Conservation (phyloP, 1,140 invertebrate species). For the Dreissena rostriformis region DNA sequence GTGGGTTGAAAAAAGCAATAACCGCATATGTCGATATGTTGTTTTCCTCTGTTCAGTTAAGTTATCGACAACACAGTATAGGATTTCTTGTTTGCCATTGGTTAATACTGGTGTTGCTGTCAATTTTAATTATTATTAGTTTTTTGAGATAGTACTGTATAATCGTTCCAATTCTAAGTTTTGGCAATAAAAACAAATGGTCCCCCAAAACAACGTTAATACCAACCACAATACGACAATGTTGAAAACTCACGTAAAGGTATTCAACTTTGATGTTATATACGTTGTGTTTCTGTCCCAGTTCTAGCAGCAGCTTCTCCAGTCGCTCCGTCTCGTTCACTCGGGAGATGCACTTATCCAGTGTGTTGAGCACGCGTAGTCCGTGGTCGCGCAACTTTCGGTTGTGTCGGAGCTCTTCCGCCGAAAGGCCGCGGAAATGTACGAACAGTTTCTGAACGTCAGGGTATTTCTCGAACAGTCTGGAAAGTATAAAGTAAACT, state of each 20-base stretch:
- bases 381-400: slow-evolving; percentile 83
- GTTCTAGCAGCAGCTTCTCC: slow-evolving; percentile 81
- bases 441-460: slow-evolving; percentile 84
- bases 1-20: too few species aligned
- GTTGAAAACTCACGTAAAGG: slow-evolving; percentile 82
- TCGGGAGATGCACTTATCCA: slow-evolving; percentile 83
- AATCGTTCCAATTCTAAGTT: too few species aligned
- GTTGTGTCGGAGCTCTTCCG: slow-evolving; percentile 82
- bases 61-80: too few species aligned
- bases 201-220: too few species aligned
- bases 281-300: slow-evolving; percentile 82
- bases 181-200: too few species aligned
- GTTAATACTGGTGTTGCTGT: too few species aligned
- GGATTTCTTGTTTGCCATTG: too few species aligned
- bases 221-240: too few species aligned
- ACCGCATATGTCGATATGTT: too few species aligned
- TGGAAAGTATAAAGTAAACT: slow-evolving; percentile 68
- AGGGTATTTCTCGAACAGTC: slow-evolving; percentile 84
- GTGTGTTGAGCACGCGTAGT: slow-evolving; percentile 84
- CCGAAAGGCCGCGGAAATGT: slow-evolving; percentile 82
- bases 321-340: slow-evolving; percentile 83
- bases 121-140: too few species aligned
- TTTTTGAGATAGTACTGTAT: too few species aligned
- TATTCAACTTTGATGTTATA: slow-evolving; percentile 83
- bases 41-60: too few species aligned